phyloP scores from a whole-genome alignment of 1,140 invertebrate species.

The Gonatopus flavifemur region DNA sequence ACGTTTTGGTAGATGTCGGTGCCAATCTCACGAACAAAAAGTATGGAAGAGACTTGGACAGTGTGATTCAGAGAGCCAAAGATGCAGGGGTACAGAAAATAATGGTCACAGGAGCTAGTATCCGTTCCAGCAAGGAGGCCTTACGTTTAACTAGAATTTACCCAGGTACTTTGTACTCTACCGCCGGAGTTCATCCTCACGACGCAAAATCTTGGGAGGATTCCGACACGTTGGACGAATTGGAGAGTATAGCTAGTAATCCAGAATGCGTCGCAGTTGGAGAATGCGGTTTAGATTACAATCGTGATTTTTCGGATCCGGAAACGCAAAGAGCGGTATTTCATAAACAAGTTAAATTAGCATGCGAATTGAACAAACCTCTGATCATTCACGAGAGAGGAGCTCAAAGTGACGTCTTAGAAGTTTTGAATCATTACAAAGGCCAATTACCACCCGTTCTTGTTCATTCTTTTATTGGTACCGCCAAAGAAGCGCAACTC shows the following conservation, averaged over 20 bases:
- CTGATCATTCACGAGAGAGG: conserved; percentile 89
- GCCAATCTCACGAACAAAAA: conserved; percentile 96
- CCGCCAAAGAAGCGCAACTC: conserved; percentile 76
- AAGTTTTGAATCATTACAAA: conserved; percentile 60
- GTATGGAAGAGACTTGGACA: conserved; percentile 88
- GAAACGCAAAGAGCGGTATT: conserved; percentile 85
- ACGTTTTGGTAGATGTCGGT: conserved; percentile 90
- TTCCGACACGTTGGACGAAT: conserved; percentile 68
- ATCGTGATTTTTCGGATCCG: conserved; percentile 89
- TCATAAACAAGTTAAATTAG: conserved; percentile 86
- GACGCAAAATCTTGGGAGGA: conserved; percentile 93
- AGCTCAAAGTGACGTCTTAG: conserved; percentile 79
- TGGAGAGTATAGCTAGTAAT: conserved; percentile 73
- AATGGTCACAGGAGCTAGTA: conserved; percentile 88
- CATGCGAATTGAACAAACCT: conserved; percentile 85
- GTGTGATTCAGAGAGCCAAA: conserved; percentile 88
- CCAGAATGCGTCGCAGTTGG: conserved; percentile 92
- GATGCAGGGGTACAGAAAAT: conserved; percentile 94
- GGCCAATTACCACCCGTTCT: conserved; percentile 75
- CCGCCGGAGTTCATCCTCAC: conserved; percentile 92
- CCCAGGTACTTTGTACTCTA: conserved; percentile 88
- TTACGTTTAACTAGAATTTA: conserved; percentile 83
- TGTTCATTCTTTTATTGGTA: conserved; percentile 94
- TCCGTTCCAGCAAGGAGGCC: conserved; percentile 87
- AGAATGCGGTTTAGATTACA: conserved; percentile 93